Percentiles rank a stretch among this genome's conserved stretches.
Conservation (phyloP, 2,888 invertebrate species). For the Mycalesis mineus region DNA sequence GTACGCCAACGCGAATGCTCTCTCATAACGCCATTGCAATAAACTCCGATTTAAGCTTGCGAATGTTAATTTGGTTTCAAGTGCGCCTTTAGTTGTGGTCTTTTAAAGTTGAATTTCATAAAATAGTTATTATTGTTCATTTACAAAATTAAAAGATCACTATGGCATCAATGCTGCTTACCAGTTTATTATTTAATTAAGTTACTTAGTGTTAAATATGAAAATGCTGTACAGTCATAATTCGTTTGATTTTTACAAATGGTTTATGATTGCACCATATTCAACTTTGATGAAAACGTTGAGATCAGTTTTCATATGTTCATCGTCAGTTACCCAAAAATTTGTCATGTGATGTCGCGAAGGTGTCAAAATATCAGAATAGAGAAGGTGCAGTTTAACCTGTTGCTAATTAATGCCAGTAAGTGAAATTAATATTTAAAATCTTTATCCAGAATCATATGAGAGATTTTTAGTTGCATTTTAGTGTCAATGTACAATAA, state of each 20-base stretch:
- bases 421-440: too few species aligned
- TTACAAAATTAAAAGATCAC: slow-evolving; percentile 5
- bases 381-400: too few species aligned
- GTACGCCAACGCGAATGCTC: slow-evolving; percentile 57
- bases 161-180: slow-evolving; percentile 5
- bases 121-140: neutral
- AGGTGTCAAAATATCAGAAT: too few species aligned
- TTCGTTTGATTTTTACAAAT: slow-evolving; percentile 9
- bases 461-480: too few species aligned
- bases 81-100: slow-evolving; percentile 48
- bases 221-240: slow-evolving; percentile 9
- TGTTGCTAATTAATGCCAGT: too few species aligned
- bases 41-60: slow-evolving; percentile 36
- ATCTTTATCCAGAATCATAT: too few species aligned
- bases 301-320: neutral
- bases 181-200: slow-evolving; percentile 11
- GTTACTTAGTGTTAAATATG: slow-evolving; percentile 5
- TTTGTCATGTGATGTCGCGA: too few species aligned
- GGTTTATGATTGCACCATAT: slow-evolving; percentile 5
- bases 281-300: neutral
- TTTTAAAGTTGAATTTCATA: slow-evolving; percentile 12
- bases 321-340: neutral
- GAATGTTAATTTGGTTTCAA: slow-evolving; percentile 44
- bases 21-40: slow-evolving; percentile 21
- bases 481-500: too few species aligned